These are phyloP conservation scores for Barypeithes pellucidus DNA, from an alignment of 2,888 invertebrate genomes.

Conservation along the genomic window DNA sequence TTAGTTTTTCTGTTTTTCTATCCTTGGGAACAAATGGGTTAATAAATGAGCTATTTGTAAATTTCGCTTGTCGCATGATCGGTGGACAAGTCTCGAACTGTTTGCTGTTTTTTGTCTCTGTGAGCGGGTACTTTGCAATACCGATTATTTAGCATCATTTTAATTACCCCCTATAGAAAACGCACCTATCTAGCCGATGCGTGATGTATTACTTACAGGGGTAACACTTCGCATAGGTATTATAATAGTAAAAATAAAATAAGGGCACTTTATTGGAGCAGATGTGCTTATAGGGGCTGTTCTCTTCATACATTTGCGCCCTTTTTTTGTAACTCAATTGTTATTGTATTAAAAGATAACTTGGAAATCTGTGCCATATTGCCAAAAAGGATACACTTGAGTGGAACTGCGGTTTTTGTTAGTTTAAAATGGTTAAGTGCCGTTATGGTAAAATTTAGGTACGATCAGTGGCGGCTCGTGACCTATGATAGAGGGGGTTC, in stretches of 20 bases:
- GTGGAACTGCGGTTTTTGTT: conserved; percentile 24
- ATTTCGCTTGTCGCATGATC: no score
- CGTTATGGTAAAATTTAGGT: neutral
- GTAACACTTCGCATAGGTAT: conserved; percentile 42
- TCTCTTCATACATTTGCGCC: conserved; percentile 29
- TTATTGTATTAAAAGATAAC: conserved; percentile 44
- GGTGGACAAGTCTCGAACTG: no score
- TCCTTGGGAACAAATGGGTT: no score
- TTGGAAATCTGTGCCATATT: conserved; percentile 46
- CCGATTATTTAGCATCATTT: neutral
- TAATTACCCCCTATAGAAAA: neutral
- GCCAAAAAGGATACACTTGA: conserved; percentile 33
- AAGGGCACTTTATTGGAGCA: conserved; percentile 39
- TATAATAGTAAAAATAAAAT: conserved; percentile 38
- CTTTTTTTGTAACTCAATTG: conserved; percentile 47
- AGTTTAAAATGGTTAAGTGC: conserved; percentile 16
- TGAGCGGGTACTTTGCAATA: no score
- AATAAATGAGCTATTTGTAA: no score
- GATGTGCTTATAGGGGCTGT: conserved; percentile 34
- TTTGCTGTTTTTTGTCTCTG: no score
- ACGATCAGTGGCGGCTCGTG: no score
- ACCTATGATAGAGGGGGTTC: no score
- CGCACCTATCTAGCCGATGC: neutral
- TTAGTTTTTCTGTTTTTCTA: no score
- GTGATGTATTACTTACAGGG: conserved; percentile 37